phyloP scores from a whole-genome alignment of 2,113 vertebrate species.

The Rafetus swinhoei region DNA sequence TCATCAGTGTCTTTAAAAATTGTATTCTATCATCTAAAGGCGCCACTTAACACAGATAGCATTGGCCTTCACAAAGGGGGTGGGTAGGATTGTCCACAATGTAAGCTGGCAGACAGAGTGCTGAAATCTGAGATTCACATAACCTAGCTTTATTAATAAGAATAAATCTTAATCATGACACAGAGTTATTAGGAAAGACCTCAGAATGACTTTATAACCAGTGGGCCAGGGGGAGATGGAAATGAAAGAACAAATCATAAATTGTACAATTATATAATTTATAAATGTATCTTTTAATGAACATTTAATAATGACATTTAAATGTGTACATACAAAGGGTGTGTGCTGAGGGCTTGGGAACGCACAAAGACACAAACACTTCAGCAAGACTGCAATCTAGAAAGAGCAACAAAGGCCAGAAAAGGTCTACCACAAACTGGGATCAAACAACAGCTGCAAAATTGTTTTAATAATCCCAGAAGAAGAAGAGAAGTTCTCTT shows the following conservation, averaged over 20 bases:
- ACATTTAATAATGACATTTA: background rate
- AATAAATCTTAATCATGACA: constrained; percentile 36
- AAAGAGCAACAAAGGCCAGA: background rate
- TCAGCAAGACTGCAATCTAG: background rate
- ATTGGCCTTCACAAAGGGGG: background rate
- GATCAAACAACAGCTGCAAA: background rate
- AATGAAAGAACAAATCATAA: constrained; percentile 4
- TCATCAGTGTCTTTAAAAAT: background rate
- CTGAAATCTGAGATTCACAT: constrained; percentile 24
- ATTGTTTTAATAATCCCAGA: background rate
- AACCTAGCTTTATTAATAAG: constrained; percentile 13
- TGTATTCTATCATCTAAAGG: constrained; percentile 2
- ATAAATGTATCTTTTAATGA: background rate
- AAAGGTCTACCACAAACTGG: background rate
- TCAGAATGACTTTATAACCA: constrained; percentile 16
- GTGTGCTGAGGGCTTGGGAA: background rate
- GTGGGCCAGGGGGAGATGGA: background rate
- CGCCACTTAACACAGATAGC: constrained; percentile 25
- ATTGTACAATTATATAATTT: background rate
- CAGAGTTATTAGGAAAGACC: background rate
- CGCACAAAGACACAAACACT: background rate
- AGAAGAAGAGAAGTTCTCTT: background rate
- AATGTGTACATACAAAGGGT: background rate
- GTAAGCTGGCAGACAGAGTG: background rate
- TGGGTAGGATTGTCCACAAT: constrained; percentile 5